Conservation (phyloP, 2,888 invertebrate genomes). For the Coelinius sp. region DNA sequence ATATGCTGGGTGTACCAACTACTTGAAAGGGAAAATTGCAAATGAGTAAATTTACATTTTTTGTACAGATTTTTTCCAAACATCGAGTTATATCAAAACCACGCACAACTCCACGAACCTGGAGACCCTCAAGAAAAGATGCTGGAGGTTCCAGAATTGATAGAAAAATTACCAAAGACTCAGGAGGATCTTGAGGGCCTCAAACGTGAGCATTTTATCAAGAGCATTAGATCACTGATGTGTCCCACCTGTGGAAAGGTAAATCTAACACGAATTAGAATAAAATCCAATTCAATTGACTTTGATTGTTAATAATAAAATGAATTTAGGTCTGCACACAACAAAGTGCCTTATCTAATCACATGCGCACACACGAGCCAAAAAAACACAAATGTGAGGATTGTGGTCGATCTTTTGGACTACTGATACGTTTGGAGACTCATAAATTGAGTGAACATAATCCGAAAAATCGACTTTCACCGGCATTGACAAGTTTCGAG, state of each 20-base stretch:
- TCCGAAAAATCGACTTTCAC: constrained; percentile 54
- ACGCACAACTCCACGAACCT: constrained; percentile 56
- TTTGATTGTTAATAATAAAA: not conserved
- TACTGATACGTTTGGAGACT: constrained; percentile 60
- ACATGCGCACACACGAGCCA: constrained; percentile 65
- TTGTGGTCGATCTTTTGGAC: constrained; percentile 62
- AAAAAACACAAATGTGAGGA: constrained; percentile 63
- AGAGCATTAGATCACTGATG: constrained; percentile 55
- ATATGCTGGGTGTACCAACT: no score
- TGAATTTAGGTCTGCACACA: constrained; percentile 59
- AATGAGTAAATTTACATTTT: no score
- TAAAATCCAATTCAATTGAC: not conserved
- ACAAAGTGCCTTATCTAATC: constrained; percentile 65
- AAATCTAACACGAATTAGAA: constrained; percentile 2
- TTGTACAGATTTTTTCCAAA: constrained; percentile 58
- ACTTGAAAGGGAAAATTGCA: no score
- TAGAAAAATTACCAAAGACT: constrained; percentile 23
- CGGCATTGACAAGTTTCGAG: constrained; percentile 57
- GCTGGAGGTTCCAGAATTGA: constrained; percentile 8
- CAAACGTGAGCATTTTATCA: constrained; percentile 53
- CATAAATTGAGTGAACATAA: constrained; percentile 62
- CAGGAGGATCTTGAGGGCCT: constrained; percentile 46
- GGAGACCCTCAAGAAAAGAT: constrained; percentile 32
- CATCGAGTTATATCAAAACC: constrained; percentile 53
- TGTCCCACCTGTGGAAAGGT: constrained; percentile 66